Evolutionary conservation across 2,797 vertebrate genomes (phyloP).

Genomic region (Nyctibius grandis): DNA sequence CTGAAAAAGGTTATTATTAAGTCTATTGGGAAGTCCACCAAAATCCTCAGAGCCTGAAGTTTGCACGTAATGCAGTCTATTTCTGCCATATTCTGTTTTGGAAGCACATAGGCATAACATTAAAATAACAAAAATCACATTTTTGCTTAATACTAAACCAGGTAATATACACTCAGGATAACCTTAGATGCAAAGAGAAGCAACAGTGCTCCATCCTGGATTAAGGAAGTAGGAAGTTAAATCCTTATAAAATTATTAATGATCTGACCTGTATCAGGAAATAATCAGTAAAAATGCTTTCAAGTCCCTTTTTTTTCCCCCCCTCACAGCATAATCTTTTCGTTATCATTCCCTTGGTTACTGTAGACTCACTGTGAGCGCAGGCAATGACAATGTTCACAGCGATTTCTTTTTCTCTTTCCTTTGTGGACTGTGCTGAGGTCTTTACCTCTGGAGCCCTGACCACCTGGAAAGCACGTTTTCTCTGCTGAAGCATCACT

Average conservation of each 20-base stretch:
- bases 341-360: background rate
- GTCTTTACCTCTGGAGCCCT: background rate
- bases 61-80: background rate
- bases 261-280: background rate
- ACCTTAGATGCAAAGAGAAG: background rate
- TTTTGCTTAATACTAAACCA: background rate
- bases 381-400: background rate
- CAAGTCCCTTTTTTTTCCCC: accelerated
- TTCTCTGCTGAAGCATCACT: background rate
- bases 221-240: background rate
- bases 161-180: background rate
- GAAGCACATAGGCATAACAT: background rate
- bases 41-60: background rate
- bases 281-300: background rate
- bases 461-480: background rate
- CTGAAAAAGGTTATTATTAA: background rate
- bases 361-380: accelerated
- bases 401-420: background rate
- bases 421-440: background rate
- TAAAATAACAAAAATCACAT: background rate
- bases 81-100: background rate
- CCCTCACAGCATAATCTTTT: background rate
- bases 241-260: background rate
- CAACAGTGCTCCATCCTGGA: background rate
- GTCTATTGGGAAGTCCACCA: background rate